Evolutionary conservation across 2,797 vertebrate species (phyloP).

Genomic region (Cossypha niveicapilla): DNA sequence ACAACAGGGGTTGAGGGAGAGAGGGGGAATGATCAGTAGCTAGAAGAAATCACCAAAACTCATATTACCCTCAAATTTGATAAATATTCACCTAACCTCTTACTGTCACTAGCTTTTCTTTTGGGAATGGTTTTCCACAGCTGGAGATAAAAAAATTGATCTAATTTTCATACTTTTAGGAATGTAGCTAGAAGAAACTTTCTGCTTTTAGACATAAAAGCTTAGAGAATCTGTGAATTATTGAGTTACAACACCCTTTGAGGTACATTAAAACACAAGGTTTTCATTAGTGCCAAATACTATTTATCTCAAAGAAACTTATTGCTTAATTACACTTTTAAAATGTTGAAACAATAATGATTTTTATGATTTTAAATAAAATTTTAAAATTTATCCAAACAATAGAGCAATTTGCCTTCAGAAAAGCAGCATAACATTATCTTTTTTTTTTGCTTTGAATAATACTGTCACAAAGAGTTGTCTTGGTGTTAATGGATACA

Average conservation of each 20-base stretch:
- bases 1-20: neutral
- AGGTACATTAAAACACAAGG: constrained; percentile 40
- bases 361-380: constrained; percentile 16
- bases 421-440: neutral
- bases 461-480: neutral
- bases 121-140: neutral
- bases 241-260: neutral
- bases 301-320: constrained; percentile 37
- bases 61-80: neutral
- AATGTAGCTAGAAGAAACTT: constrained; percentile 39
- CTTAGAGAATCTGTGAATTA: constrained; percentile 4
- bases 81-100: neutral
- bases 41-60: neutral
- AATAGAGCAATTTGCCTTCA: constrained; percentile 26
- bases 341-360: constrained; percentile 41
- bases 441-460: neutral
- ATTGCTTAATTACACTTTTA: constrained; percentile 48
- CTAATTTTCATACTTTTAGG: constrained; percentile 42
- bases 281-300: constrained; percentile 51
- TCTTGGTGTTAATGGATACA: neutral
- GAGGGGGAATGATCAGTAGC: neutral
- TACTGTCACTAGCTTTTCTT: neutral
- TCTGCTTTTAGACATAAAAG: constrained; percentile 51
- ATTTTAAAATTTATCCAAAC: constrained; percentile 35
- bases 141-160: constrained; percentile 31